phyloP scores from a whole-genome alignment of 2,113 vertebrate species.

The Stigmatopora nigra region DNA sequence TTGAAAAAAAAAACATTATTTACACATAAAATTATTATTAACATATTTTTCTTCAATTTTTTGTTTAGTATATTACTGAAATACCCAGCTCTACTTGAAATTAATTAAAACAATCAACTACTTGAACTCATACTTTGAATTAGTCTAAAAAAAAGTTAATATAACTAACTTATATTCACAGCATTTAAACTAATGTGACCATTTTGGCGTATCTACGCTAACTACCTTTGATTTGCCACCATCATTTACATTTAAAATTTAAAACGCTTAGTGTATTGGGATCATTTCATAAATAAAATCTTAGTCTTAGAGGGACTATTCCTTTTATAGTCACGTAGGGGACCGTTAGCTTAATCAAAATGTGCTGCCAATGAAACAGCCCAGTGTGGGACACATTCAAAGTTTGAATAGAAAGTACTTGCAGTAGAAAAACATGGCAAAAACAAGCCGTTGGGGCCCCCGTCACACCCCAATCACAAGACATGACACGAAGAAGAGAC shows the following conservation, averaged over 20 bases:
- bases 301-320: background rate
- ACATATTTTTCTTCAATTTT: no score
- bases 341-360: background rate
- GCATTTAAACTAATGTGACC: no score
- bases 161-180: no score
- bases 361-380: background rate
- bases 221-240: background rate
- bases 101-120: no score
- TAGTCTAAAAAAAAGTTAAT: no score
- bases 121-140: no score
- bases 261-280: background rate
- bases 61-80: no score
- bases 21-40: no score
- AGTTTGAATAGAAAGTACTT: background rate
- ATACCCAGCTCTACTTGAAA: no score
- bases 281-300: conserved; percentile 5
- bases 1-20: no score
- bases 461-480: background rate
- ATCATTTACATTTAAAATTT: background rate
- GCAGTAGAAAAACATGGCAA: background rate
- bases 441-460: background rate
- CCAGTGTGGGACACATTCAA: background rate
- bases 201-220: no score
- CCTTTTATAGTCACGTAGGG: background rate
- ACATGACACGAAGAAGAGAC: background rate